Evolutionary conservation across 2,113 vertebrate species (phyloP).

Genomic region (Syngnathus scovelli): DNA sequence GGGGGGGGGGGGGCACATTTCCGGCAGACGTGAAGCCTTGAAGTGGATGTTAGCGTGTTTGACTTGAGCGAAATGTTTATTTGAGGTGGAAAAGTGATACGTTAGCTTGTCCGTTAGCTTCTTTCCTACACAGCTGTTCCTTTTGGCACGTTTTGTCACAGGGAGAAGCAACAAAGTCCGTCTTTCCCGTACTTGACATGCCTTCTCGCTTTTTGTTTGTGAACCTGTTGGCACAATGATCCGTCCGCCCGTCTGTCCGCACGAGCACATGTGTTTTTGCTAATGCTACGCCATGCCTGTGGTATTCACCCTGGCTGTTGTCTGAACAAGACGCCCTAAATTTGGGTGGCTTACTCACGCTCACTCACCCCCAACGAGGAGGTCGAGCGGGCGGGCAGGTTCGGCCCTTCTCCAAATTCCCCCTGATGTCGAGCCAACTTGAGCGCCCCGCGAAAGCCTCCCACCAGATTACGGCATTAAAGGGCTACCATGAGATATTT

Average conservation of each 20-base stretch:
- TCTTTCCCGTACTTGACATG: not conserved
- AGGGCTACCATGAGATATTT: conserved; percentile 34
- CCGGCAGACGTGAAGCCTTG: conserved; percentile 3
- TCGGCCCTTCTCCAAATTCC: conserved; percentile 28
- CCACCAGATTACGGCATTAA: conserved; percentile 42
- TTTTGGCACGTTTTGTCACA: conserved; percentile 42
- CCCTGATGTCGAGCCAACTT: conserved; percentile 28
- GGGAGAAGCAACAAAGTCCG: conserved; percentile 18
- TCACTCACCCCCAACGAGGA: conserved; percentile 15
- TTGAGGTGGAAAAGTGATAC: conserved; percentile 34
- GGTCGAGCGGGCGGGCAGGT: not conserved
- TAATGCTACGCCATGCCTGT: conserved; percentile 48
- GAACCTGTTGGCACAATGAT: conserved; percentile 8
- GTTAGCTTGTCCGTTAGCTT: conserved; percentile 15
- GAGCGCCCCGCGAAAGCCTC: conserved; percentile 28
- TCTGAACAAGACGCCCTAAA: conserved; percentile 54
- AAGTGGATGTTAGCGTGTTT: conserved; percentile 20
- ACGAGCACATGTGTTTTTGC: conserved; percentile 33
- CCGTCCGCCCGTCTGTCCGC: not conserved
- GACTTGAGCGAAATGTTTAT: conserved; percentile 34
- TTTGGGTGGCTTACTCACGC: conserved; percentile 49
- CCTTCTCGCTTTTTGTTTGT: conserved; percentile 14
- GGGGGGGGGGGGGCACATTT: not conserved
- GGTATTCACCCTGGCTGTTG: conserved; percentile 51
- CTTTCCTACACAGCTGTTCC: conserved; percentile 43